Conservation (phyloP, 2,888 invertebrate species). For the Cerastis leucographa region DNA sequence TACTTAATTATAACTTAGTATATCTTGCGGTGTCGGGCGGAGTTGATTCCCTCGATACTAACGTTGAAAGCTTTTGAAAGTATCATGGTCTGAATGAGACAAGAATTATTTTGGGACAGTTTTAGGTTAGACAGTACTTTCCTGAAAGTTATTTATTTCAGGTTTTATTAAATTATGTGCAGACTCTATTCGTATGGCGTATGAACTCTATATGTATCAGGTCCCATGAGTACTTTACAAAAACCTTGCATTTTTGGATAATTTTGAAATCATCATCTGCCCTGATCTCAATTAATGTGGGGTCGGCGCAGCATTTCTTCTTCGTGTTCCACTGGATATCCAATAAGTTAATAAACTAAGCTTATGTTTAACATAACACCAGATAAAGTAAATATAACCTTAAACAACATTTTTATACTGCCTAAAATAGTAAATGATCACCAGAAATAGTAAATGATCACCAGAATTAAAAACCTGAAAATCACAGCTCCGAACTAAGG, state of each 20-base stretch:
- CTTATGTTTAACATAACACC: too few species aligned
- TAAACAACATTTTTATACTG: too few species aligned
- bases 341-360: not conserved
- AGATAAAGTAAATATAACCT: too few species aligned
- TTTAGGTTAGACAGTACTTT: not conserved
- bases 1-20: slow-evolving; percentile 64
- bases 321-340: not conserved
- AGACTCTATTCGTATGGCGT: not conserved
- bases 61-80: slow-evolving; percentile 33
- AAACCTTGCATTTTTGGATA: not conserved
- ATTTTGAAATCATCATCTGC: not conserved
- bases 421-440: too few species aligned
- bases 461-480: too few species aligned
- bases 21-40: slow-evolving; percentile 25
- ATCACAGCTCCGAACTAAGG: too few species aligned
- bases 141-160: not conserved
- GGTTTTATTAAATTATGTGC: not conserved
- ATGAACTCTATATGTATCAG: too few species aligned
- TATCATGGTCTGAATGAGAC: not conserved
- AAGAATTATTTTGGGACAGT: not conserved
- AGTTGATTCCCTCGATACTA: slow-evolving; percentile 38
- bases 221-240: not conserved
- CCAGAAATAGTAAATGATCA: too few species aligned
- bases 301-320: too few species aligned
- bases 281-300: not conserved